Evolutionary conservation across 2,888 invertebrate genomes (phyloP).

Genomic region (Stenchaetothrips biformis): DNA sequence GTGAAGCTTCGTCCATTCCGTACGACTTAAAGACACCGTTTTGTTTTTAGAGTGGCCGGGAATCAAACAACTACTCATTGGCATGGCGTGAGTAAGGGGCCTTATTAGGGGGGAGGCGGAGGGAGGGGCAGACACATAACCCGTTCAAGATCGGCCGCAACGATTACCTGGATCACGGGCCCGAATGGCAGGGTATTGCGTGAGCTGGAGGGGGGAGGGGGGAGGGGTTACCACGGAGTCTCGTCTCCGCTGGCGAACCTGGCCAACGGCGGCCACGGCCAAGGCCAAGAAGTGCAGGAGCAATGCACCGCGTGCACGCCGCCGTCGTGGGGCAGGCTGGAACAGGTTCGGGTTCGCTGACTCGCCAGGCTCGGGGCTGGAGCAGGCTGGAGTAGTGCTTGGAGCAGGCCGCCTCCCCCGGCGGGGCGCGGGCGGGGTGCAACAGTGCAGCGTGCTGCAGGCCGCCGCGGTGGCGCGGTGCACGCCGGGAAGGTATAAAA

Average conservation of each 20-base stretch:
- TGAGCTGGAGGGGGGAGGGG: not conserved
- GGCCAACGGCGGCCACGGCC: not conserved
- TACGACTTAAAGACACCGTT: no score
- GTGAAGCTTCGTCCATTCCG: no score
- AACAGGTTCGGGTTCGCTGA: not conserved
- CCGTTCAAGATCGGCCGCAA: not conserved
- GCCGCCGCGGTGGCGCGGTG: no score
- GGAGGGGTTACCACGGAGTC: not conserved
- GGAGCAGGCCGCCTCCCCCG: not conserved
- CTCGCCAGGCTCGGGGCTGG: not conserved
- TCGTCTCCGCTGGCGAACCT: not conserved
- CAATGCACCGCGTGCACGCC: not conserved
- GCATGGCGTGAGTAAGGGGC: no score
- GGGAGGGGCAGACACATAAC: not conserved
- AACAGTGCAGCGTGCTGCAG: not conserved
- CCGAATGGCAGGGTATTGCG: not conserved
- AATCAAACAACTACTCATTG: no score
- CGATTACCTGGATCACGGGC: not conserved
- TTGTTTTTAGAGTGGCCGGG: no score
- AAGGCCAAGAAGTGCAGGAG: conserved; percentile 9
- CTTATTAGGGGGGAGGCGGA: no score
- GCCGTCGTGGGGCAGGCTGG: not conserved
- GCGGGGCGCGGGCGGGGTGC: not conserved
- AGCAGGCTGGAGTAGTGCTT: not conserved
- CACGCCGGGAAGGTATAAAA: not conserved